These are phyloP conservation scores for Melinaea marsaeus DNA, from an alignment of 2,888 invertebrate genomes.

Conservation along the genomic window DNA sequence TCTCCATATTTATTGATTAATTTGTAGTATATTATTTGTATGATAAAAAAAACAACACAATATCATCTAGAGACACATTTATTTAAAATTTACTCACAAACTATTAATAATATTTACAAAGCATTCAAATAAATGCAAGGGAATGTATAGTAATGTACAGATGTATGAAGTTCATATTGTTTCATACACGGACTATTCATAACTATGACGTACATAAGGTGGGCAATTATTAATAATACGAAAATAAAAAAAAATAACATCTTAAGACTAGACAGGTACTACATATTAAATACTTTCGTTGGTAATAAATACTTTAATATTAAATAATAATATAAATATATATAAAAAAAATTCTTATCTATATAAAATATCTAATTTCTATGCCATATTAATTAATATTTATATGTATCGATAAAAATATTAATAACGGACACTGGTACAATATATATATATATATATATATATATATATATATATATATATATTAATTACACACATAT, in stretches of 20 bases:
- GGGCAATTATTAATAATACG: slow-evolving; percentile 42
- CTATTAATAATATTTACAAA: slow-evolving; percentile 37
- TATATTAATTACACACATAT: slow-evolving; percentile 18
- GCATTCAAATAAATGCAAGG: slow-evolving; percentile 53
- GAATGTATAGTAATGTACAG: slow-evolving; percentile 46
- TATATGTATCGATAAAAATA: background rate
- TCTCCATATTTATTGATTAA: too few species aligned
- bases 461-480: too few species aligned
- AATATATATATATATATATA: background rate
- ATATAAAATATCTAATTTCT: too few species aligned
- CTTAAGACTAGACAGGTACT: slow-evolving; percentile 77
- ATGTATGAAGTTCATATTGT: too few species aligned
- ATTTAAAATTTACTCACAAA: slow-evolving; percentile 26
- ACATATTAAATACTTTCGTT: slow-evolving; percentile 71
- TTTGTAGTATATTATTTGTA: too few species aligned
- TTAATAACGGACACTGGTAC: background rate
- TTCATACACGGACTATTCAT: too few species aligned
- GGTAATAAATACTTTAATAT: slow-evolving; percentile 38
- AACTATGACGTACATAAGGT: slow-evolving; percentile 39
- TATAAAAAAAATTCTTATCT: too few species aligned
- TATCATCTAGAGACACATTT: slow-evolving; percentile 23
- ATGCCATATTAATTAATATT: background rate
- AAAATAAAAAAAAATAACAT: slow-evolving; percentile 44
- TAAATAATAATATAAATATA: slow-evolving; percentile 18
- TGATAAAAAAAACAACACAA: slow-evolving; percentile 14